Evolutionary conservation across 2,113 vertebrate species (phyloP), one percentile per base, ranked within the genome.

Genomic region (Syrmaticus mikado): DNA sequence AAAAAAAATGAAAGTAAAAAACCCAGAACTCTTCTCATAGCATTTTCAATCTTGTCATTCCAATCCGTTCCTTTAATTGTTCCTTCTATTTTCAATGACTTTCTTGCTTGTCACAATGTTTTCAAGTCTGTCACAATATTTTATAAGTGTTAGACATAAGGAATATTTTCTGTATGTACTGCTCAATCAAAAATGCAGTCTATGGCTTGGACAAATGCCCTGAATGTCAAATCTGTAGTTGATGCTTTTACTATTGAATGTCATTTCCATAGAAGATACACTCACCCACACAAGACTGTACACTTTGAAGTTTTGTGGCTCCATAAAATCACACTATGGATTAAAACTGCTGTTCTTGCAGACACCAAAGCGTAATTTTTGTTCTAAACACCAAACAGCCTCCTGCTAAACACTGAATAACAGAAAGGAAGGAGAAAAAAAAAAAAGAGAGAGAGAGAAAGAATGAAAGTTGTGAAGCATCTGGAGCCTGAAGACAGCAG

Each of bases 41-140:
- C 1, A 28, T 86, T 88, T 41, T 77, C 15, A 94, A 66, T 10
- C 19, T 58, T 30, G 28, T 48, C 20, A 14, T 48, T 40, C 13
- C 72, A 34, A 3, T 60, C 40, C 61, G 6, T 88, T 48, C 20
- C 21, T 83, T 83, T 90, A 64, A 77, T 25, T 85, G 22, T 55
- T 34, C 82, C 4, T 71, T 74, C 10, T 74, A 38, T 58, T 90
- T 74, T 62, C 80, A 87, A 53, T 48, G 34, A 10, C 10, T 60
- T 74, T 53, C n/a, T 77, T 88, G 2, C n/a, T 83, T 95, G 76
- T 90, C 80, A 93, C 80, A 92, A 83, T 62, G 2, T 93, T 94
- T 90, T 85, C 60, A 86, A 50, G 7, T 7, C 65, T 92, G 68
- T 95, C 89, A 95, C 40, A 94, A 93, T 83, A 94, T 94, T 96